Conservation (phyloP, 35 echinoderm and acorn worm genomes). For the Anneissia japonica region DNA sequence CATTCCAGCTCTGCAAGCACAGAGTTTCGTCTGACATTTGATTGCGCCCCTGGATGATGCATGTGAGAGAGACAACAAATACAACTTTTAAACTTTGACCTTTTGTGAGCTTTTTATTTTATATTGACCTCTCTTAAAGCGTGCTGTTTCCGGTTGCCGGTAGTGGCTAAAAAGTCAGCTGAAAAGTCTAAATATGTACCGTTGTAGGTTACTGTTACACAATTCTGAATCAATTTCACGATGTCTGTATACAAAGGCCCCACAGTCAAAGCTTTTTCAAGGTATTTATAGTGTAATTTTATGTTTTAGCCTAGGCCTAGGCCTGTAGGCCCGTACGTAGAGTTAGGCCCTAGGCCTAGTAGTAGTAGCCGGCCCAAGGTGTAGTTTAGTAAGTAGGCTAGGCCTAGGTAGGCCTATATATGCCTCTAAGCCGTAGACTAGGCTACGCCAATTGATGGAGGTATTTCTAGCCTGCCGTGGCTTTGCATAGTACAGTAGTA, state of each 20-base stretch:
- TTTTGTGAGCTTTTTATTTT: too few relatives aligned
- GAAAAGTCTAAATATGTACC: conserved; percentile 24
- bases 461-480: background rate
- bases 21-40: too few relatives aligned
- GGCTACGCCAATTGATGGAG: background rate
- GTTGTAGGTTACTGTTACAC: conserved; percentile 16
- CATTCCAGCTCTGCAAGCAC: too few relatives aligned
- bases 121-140: background rate
- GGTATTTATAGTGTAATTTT: background rate
- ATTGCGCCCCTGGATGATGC: too few relatives aligned
- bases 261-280: conserved; percentile 9
- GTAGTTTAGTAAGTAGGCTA: background rate
- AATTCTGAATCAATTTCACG: background rate
- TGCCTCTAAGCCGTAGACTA: background rate
- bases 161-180: too few relatives aligned
- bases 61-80: too few relatives aligned
- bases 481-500: too few relatives aligned
- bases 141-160: background rate
- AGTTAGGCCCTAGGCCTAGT: background rate
- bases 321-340: background rate
- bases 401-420: background rate
- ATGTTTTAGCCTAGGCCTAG: background rate
- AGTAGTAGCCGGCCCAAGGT: conserved; percentile 1
- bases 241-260: background rate
- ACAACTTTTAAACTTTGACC: too few relatives aligned